Percentiles rank a stretch among this genome's conserved stretches.
Evolutionary conservation across 2,888 invertebrate species (phyloP).

Genomic region (Melinopterus prodromus): DNA sequence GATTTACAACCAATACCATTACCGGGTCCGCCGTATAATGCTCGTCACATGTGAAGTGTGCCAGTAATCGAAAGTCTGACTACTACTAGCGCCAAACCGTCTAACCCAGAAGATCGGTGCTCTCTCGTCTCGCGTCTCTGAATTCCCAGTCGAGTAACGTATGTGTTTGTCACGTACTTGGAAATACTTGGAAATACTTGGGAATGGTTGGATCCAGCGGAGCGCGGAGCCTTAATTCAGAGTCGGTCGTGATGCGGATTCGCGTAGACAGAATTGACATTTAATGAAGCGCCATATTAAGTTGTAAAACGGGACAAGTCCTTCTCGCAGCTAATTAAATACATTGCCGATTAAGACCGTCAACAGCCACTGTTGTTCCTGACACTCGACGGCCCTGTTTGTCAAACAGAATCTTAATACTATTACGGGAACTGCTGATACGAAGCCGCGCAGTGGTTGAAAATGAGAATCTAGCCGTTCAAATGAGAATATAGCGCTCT

Average conservation of each 20-base stretch:
- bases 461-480: too few relatives aligned
- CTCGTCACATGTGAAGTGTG: conserved; percentile 4
- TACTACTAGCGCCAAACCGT: neutral
- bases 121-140: neutral
- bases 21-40: neutral
- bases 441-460: too few relatives aligned
- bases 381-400: neutral
- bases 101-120: neutral
- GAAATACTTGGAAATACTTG: conserved; percentile 24
- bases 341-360: neutral
- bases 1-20: conserved; percentile 4
- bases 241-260: neutral
- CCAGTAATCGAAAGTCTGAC: neutral
- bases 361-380: neutral
- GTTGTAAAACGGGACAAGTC: neutral
- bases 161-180: conserved; percentile 45
- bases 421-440: neutral
- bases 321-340: neutral
- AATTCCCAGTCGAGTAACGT: conserved; percentile 32
- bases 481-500: too few relatives aligned
- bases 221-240: neutral
- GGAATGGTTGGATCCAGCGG: neutral
- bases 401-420: neutral
- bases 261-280: neutral
- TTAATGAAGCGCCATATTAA: neutral